Conservation (phyloP, 2,113 vertebrate species). For the Mirza zaza region DNA sequence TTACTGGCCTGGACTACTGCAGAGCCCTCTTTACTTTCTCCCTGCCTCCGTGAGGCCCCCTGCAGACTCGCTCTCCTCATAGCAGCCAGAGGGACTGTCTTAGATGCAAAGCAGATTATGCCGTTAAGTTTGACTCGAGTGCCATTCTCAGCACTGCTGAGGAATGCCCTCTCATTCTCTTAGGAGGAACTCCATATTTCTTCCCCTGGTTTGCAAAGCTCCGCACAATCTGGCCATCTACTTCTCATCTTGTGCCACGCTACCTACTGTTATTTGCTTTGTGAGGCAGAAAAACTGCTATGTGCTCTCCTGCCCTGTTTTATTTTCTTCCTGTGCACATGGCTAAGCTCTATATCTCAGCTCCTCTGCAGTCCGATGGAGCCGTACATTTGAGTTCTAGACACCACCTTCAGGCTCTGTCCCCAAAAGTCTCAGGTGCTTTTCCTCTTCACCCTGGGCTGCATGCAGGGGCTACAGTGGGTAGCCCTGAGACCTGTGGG, state of each 20-base stretch:
- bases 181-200: neutral
- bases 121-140: neutral
- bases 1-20: neutral
- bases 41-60: neutral
- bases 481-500: neutral
- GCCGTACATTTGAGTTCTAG: neutral
- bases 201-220: neutral
- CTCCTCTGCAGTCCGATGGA: neutral
- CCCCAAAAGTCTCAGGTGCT: neutral
- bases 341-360: neutral
- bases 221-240: accelerated
- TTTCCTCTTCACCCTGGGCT: neutral
- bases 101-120: neutral
- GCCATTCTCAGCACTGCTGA: neutral
- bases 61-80: neutral
- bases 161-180: neutral
- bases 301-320: neutral
- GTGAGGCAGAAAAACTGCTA: neutral
- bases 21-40: neutral
- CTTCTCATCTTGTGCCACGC: neutral
- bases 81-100: neutral
- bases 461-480: neutral
- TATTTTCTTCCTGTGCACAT: too few species aligned
- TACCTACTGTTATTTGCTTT: neutral
- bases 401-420: too few species aligned